Base-by-base conservation (phyloP, 92 coral and sea anemone species). In the Hydrozoanthus gracilis region DNA sequence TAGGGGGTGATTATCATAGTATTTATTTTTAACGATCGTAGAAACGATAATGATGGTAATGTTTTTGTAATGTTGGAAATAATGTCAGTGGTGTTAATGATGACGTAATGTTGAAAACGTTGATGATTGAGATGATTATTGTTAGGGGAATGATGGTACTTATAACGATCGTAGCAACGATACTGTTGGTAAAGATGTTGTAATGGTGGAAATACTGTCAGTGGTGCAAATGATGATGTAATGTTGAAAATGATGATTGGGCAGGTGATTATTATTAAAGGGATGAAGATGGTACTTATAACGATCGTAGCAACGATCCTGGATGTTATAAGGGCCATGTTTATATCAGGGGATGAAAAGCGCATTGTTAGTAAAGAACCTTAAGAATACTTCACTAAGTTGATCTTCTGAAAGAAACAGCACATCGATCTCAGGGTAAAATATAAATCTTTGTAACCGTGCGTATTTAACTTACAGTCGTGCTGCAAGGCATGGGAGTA, bases 401-500 rank as follows among this genome's bases (percentile, higher is more conserved):
- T 27, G 39, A 27, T 27, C 39, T 27, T 2, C 2, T 27, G 39
- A 27, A 27, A 27, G 39, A 27, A 27, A 27, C 39, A 27, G 2
- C 1, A 27, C 39, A 27, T 27, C 2, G 39, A 27, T 2, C 39
- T 27, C 0, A 27, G 2, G 39, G 62, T 68, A 68, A 5, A 7
- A 20, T 68, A 20, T 27, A 20, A 68, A 27, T 45, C 13, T 44
- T 20, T 14, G 17, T 3, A 46, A 51, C 44, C 14, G 39, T 50
- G 2, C 27, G 7, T 75, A 69, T 44, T 66, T 91, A 27, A 79
- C 45, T 67, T 82, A 4, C 56, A 96, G 99, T 97, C 99, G 6
- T 97, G 99, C 65, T 97, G 99, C 62, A 97, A 97, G 74, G 99
- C 99, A 17, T 97, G 99, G 99, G 99, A 97, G 87, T 97, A 97